Evolutionary conservation across 37 sponge, comb jelly and placozoan genomes (phyloP), one percentile per base, ranked within the genome.

Genomic region (Dysidea cf. avara): DNA sequence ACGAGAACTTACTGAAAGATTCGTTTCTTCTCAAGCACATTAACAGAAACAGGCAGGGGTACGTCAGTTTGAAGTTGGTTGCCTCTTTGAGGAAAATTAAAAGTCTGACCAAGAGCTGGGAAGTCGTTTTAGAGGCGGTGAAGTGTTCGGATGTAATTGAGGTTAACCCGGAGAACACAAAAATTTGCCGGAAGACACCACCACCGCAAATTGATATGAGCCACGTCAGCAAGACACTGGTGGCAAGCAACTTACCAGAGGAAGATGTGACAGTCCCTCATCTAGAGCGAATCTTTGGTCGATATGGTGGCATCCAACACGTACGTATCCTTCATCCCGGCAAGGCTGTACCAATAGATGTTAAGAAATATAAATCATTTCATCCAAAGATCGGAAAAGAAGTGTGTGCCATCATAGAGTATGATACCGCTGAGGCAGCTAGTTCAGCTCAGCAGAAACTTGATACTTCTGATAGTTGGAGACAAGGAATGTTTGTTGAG

Each of bases 11-110:
- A n/a, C 68, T 69, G 60, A 88, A 89, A 35, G 93, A 96, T 37
- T 79, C 87, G 33, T 92, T 92, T 46, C 58, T 96, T 46, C 79
- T 84, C 75, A 96, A 92, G 66, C 97, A 96, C 78, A 96, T 96
- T 54, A 66, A 69, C 40, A 59, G 93, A 7, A 92, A 92, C 67
- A 83, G 86, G 49, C 82, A 83, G 49, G 97, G 97, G 11, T 89
- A 77, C 35, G 97, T 96, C 24, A 92, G 87, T 39, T 64, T 96
- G 21, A 96, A 92, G 71, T 71, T 92, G 49, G 81, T 96, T 24
- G 79, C 97, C 2, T 92, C 93, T 25, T 66, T 96, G 31, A 61
- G 89, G 14, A 96, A 92, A 66, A 83, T 96, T 17, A 92, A 96
- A 66, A 56, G 80, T 11, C 50, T 93, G 31, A 87, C 88, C 2